Percentiles rank a stretch among this genome's conserved stretches.
Evolutionary conservation across 2,797 vertebrate species (phyloP).

Genomic region (Chloroceryle amazona): DNA sequence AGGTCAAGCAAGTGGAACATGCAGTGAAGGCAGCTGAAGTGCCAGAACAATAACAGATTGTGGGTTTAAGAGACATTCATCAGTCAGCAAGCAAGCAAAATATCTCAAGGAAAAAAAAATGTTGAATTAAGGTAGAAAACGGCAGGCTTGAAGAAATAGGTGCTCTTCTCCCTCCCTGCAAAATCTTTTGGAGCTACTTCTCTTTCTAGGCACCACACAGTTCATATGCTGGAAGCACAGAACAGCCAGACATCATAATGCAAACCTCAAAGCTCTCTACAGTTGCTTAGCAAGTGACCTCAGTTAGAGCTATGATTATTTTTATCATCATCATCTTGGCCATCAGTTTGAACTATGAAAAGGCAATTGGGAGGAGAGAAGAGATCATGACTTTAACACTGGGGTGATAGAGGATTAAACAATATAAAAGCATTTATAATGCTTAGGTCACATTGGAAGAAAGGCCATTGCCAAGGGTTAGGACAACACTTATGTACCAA

Average conservation of each 20-base stretch:
- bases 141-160: not conserved
- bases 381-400: not conserved
- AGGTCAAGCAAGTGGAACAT: not conserved
- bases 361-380: not conserved
- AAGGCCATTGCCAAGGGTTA: not conserved
- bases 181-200: not conserved
- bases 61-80: not conserved
- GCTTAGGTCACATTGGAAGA: not conserved
- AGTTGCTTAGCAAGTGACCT: not conserved
- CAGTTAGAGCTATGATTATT: not conserved
- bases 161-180: not conserved
- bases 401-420: not conserved
- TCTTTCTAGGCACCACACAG: not conserved
- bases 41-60: not conserved
- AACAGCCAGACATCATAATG: not conserved
- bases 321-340: not conserved
- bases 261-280: not conserved
- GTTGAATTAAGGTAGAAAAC: not conserved
- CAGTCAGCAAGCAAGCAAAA: not conserved
- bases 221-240: not conserved
- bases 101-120: not conserved
- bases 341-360: not conserved
- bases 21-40: conserved; percentile 19
- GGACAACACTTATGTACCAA: not conserved
- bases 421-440: not conserved